phyloP scores from a whole-genome alignment of 2,888 invertebrate genomes.

The Leptinotarsa tumamoca region DNA sequence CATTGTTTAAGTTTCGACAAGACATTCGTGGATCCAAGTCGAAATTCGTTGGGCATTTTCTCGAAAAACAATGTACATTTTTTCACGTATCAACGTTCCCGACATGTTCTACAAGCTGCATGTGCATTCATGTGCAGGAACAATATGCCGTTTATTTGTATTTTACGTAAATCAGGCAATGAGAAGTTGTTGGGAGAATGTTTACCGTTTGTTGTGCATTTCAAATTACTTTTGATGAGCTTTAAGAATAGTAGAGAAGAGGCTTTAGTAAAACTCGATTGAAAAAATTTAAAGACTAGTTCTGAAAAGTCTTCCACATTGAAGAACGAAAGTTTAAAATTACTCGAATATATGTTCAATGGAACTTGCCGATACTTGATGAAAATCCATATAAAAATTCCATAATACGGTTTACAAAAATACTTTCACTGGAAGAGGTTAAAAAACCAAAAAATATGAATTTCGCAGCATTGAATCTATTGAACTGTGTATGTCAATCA shows the following conservation, averaged over 20 bases:
- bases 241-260: not conserved
- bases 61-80: slow-evolving; percentile 42
- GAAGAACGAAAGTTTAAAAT: too few species aligned
- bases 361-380: too few species aligned
- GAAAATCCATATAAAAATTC: too few species aligned
- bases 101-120: slow-evolving; percentile 31
- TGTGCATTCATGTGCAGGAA: slow-evolving; percentile 29
- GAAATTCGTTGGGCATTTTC: slow-evolving; percentile 33
- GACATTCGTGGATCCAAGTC: slow-evolving; percentile 27
- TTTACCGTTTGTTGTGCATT: not conserved
- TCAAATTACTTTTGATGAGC: not conserved
- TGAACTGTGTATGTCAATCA: too few species aligned
- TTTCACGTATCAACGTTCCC: slow-evolving; percentile 38
- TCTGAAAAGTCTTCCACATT: too few species aligned
- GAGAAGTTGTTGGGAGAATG: not conserved
- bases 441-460: too few species aligned
- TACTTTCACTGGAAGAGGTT: too few species aligned
- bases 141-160: slow-evolving; percentile 18
- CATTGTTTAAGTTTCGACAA: slow-evolving; percentile 36
- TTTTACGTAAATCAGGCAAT: slow-evolving; percentile 20
- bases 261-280: too few species aligned
- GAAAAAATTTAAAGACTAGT: too few species aligned
- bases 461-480: too few species aligned
- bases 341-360: too few species aligned
- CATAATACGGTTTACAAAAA: too few species aligned